Conservation (phyloP, 2,888 invertebrate genomes). For the Sesamia inferens region DNA sequence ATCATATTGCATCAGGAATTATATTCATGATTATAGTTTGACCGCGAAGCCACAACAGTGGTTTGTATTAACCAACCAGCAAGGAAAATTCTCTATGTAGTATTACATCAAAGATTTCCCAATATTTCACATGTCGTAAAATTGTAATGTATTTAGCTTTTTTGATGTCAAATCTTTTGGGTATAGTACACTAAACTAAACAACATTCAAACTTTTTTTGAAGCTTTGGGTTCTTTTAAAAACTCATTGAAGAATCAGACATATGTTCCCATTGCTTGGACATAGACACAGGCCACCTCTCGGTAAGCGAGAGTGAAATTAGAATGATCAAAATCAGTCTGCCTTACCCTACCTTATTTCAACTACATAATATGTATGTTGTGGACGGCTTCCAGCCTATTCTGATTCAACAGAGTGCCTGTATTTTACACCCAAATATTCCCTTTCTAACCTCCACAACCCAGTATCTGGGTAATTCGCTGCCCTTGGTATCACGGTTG, state of each 20-base stretch:
- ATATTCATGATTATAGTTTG: not conserved
- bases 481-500: not conserved
- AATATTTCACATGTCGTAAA: not conserved
- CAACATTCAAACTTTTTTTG: not conserved
- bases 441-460: not conserved
- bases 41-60: slow-evolving; percentile 5
- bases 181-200: not conserved
- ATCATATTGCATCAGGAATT: not conserved
- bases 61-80: slow-evolving; percentile 1
- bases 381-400: not conserved
- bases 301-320: not conserved
- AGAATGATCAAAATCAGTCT: not conserved
- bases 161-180: not conserved
- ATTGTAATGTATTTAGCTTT: not conserved
- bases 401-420: not conserved
- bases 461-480: not conserved
- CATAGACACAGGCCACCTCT: not conserved
- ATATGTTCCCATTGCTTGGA: not conserved
- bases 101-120: slow-evolving; percentile 5
- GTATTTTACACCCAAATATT: not conserved
- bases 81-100: not conserved
- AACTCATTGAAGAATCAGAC: not conserved
- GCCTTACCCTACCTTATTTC: too few relatives aligned
- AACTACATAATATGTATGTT: too few relatives aligned
- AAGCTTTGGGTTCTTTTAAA: not conserved